Percentiles rank a stretch among this genome's conserved stretches.
Evolutionary conservation across 2,888 invertebrate species (phyloP).

Genomic region (Harmothoe impar): DNA sequence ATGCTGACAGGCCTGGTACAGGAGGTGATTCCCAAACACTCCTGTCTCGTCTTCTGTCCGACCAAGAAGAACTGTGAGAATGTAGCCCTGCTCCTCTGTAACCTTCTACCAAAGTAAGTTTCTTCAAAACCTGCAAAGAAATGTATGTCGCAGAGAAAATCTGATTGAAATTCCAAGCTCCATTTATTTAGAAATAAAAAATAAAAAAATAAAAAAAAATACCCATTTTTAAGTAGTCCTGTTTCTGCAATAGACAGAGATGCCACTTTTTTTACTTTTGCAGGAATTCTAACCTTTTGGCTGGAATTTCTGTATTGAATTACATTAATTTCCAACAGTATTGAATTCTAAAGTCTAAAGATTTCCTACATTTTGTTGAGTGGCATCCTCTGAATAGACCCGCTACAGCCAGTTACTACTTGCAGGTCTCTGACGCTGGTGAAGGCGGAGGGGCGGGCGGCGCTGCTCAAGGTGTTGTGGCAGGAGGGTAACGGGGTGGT

Average conservation of each 20-base stretch:
- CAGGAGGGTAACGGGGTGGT: slow-evolving; percentile 88
- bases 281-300: too few species aligned
- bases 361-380: too few species aligned
- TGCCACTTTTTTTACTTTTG: too few species aligned
- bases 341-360: too few species aligned
- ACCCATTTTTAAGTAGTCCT: too few species aligned
- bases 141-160: not conserved
- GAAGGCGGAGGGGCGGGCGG: slow-evolving; percentile 83
- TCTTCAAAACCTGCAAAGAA: not conserved
- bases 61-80: slow-evolving; percentile 96
- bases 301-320: too few species aligned
- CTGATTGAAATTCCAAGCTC: not conserved
- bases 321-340: too few species aligned
- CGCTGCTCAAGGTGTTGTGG: slow-evolving; percentile 86
- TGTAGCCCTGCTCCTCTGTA: slow-evolving; percentile 90
- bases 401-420: too few species aligned
- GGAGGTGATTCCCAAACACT: slow-evolving; percentile 90
- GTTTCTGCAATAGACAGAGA: too few species aligned
- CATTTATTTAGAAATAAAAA: not conserved
- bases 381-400: too few species aligned
- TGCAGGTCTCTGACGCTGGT: not conserved
- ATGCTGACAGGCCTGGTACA: slow-evolving; percentile 90
- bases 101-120: slow-evolving; percentile 86
- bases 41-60: slow-evolving; percentile 96
- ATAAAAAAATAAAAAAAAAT: not conserved